A percentile compares a stretch with the other conserved stretches of the same genome.
Evolutionary conservation across 2,113 vertebrate species (phyloP).

Genomic region (Nyctibius bracteatus): DNA sequence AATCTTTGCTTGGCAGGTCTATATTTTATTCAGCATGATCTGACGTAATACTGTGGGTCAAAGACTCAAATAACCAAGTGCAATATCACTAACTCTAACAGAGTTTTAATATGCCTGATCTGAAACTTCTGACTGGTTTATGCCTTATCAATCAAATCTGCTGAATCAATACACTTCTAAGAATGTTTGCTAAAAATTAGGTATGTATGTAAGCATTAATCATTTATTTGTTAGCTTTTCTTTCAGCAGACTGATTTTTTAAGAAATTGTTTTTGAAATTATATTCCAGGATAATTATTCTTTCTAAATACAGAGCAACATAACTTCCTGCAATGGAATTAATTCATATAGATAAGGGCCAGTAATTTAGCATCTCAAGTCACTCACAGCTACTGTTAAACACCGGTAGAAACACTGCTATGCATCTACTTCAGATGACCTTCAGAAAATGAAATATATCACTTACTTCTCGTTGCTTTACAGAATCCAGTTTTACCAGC

Average conservation of each 20-base stretch:
- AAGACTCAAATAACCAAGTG: neutral
- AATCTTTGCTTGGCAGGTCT: neutral
- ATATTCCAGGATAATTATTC: neutral
- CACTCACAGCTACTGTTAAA: neutral
- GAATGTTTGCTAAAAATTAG: neutral
- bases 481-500: constrained; percentile 94
- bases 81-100: neutral
- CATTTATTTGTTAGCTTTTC: neutral
- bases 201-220: neutral
- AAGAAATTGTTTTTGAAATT: neutral
- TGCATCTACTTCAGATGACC: neutral
- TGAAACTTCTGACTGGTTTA: neutral
- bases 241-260: neutral
- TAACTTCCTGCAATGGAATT: neutral
- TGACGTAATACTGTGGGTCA: neutral
- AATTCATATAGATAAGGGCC: neutral
- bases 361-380: neutral
- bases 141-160: neutral
- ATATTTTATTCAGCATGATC: neutral
- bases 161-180: neutral
- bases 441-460: neutral
- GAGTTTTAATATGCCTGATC: neutral
- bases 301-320: neutral
- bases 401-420: neutral
- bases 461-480: constrained; percentile 93